phyloP scores from a whole-genome alignment of 2,797 vertebrate species.

The Jordanella pulchra region DNA sequence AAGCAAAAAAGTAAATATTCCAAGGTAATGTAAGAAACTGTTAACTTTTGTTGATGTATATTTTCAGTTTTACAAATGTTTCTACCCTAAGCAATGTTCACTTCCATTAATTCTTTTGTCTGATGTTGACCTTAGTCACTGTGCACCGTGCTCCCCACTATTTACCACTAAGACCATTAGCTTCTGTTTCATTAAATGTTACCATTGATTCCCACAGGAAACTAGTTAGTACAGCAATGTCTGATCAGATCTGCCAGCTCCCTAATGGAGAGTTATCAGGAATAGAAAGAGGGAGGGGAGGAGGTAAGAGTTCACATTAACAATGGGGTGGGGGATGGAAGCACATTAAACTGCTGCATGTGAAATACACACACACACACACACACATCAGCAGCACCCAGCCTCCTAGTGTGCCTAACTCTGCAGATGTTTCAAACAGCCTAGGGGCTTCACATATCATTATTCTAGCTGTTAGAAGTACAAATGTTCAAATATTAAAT shows the following conservation, averaged over 20 bases:
- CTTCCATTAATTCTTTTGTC: slow-evolving; percentile 32
- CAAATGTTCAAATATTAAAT: slow-evolving; percentile 37
- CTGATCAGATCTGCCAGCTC: slow-evolving; percentile 58
- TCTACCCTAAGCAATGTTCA: slow-evolving; percentile 17
- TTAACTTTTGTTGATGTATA: not conserved
- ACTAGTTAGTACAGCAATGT: slow-evolving; percentile 54
- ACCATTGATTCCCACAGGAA: slow-evolving; percentile 68
- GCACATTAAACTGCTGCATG: slow-evolving; percentile 48
- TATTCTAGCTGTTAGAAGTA: slow-evolving; percentile 23
- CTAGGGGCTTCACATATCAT: slow-evolving; percentile 37
- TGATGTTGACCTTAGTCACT: slow-evolving; percentile 39
- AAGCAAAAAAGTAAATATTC: too few species aligned
- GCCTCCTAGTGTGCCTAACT: slow-evolving; percentile 40
- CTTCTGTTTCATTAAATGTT: slow-evolving; percentile 67
- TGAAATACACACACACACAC: slow-evolving; percentile 40
- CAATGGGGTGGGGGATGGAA: slow-evolving; percentile 43
- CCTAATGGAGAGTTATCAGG: slow-evolving; percentile 43
- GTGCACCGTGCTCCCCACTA: slow-evolving; percentile 24
- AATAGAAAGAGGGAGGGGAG: slow-evolving; percentile 28
- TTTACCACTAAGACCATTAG: slow-evolving; percentile 48
- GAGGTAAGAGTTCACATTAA: slow-evolving; percentile 49
- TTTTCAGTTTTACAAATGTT: slow-evolving; percentile 25
- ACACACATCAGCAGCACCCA: slow-evolving; percentile 42
- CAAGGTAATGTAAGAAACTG: not conserved
- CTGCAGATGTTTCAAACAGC: slow-evolving; percentile 40